phyloP scores from a whole-genome alignment of 1,140 invertebrate species.

The Atta texana region DNA sequence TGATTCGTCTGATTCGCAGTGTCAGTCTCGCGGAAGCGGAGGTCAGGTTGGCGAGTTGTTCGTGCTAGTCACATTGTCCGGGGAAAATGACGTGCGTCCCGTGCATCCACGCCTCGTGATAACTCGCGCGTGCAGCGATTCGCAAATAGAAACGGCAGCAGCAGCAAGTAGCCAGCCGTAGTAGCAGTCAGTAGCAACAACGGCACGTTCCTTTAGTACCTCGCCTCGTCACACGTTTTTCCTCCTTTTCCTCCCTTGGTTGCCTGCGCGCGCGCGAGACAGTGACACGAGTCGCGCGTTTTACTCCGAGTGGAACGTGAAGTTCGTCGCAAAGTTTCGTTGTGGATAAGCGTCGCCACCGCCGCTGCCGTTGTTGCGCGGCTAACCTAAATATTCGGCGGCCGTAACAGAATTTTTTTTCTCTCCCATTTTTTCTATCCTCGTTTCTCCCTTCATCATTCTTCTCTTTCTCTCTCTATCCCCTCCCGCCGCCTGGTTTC shows the following conservation, averaged over 20 bases:
- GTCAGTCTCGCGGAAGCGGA: constrained; percentile 79
- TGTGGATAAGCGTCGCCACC: constrained; percentile 14
- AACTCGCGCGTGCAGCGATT: constrained; percentile 66
- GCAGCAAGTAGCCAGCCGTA: neutral
- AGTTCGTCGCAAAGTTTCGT: constrained; percentile 13
- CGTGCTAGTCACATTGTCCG: constrained; percentile 79
- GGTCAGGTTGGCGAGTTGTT: constrained; percentile 82
- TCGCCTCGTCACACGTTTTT: constrained; percentile 76
- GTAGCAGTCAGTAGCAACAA: neutral
- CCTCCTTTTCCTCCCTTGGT: constrained; percentile 81
- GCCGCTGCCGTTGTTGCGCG: constrained; percentile 10
- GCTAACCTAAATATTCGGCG: constrained; percentile 75
- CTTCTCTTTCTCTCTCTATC: neutral
- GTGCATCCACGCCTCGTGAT: constrained; percentile 88
- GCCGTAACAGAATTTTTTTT: constrained; percentile 72
- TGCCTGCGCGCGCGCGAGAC: constrained; percentile 5
- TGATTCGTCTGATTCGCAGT: constrained; percentile 71
- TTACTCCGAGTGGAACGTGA: constrained; percentile 36
- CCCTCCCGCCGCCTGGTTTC: neutral
- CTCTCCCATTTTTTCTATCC: neutral
- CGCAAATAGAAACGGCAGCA: neutral
- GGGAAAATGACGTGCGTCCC: constrained; percentile 88
- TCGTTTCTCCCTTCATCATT: neutral
- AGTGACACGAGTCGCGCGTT: neutral
- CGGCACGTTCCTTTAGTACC: neutral